A percentile compares a stretch with the other conserved stretches of the same genome.
phyloP scores from a whole-genome alignment of 2,888 invertebrate genomes.

The Melanargia galathea region DNA sequence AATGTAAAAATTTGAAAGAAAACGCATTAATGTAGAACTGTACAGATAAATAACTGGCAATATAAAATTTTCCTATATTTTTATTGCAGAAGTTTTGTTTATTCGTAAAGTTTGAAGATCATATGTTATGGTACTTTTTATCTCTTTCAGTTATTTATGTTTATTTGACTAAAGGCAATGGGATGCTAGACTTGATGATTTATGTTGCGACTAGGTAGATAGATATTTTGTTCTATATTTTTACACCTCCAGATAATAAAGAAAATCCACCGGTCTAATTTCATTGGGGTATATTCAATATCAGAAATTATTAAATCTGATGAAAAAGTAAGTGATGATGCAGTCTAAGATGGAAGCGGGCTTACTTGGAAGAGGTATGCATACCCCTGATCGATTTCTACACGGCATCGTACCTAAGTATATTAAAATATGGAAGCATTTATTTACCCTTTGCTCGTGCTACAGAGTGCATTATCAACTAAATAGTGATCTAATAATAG shows the following conservation, averaged over 20 bases:
- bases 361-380: no score
- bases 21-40: not conserved
- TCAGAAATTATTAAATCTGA: no score
- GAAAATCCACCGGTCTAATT: no score
- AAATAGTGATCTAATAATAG: no score
- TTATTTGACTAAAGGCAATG: not conserved
- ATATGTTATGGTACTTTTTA: slow-evolving; percentile 28
- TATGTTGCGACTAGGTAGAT: not conserved
- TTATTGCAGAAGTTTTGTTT: slow-evolving; percentile 33
- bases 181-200: not conserved
- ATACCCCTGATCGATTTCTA: no score
- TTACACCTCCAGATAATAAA: not conserved
- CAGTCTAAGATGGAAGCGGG: no score
- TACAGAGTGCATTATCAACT: no score
- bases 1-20: slow-evolving; percentile 1
- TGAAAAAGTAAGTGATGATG: no score
- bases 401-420: no score
- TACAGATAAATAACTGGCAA: slow-evolving; percentile 10
- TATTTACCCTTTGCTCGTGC: no score
- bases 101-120: slow-evolving; percentile 30
- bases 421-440: no score
- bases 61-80: slow-evolving; percentile 25
- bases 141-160: slow-evolving; percentile 27
- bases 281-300: no score
- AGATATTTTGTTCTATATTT: not conserved